These are phyloP conservation scores for Muscicapa adusta DNA, from an alignment of 2,113 vertebrate species.

Conservation along the genomic window DNA sequence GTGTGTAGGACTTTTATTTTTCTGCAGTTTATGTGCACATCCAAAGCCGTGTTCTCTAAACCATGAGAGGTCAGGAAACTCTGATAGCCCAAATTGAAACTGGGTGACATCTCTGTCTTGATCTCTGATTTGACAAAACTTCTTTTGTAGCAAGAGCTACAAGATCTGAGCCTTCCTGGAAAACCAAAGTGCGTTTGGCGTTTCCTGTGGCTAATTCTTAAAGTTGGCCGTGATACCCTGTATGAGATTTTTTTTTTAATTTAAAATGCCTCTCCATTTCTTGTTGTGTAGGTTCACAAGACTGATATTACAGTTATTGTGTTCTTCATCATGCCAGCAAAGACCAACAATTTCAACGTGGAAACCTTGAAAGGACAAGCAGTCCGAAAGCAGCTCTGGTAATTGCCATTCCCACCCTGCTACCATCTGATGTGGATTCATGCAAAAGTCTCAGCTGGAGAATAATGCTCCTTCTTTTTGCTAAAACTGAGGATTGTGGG, in stretches of 20 bases:
- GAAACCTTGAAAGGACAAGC: conserved; percentile 96
- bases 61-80: neutral
- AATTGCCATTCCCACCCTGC: neutral
- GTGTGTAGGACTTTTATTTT: neutral
- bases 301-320: conserved; percentile 89
- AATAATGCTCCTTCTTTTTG: neutral
- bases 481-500: neutral
- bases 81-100: neutral
- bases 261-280: neutral
- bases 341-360: conserved; percentile 98
- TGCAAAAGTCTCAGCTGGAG: neutral
- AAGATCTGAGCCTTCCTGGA: neutral
- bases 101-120: neutral
- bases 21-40: neutral
- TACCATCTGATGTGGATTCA: neutral
- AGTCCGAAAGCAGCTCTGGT: conserved; percentile 95
- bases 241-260: neutral
- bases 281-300: conserved; percentile 82
- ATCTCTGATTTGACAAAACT: neutral
- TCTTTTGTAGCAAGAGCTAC: neutral
- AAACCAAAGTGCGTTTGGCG: neutral
- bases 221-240: neutral
- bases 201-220: neutral
- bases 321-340: conserved; percentile 98
- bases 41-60: neutral